Evolutionary conservation across 2,113 vertebrate species (phyloP), one percentile per base, ranked within the genome.

Genomic region (Scalopus aquaticus): DNA sequence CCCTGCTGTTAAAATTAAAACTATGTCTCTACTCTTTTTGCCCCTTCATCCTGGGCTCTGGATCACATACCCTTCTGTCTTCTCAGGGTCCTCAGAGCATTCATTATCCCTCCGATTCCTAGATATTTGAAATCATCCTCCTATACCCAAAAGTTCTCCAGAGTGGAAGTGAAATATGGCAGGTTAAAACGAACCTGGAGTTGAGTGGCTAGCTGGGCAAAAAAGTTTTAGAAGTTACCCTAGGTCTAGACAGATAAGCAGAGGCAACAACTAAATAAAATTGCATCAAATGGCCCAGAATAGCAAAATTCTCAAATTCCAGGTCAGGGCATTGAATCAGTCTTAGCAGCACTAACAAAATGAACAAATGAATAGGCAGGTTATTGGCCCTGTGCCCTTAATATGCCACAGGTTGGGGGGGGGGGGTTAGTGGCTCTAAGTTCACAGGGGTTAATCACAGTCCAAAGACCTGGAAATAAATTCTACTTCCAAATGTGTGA

Each of bases 21-120:
- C n/a, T 1, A 65, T 54, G 7, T 70, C 37, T 81, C 60, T 85
- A 44, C 2, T 73, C 17, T 74, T 92, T 56, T 82, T 26, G 77
- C 7, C 7, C 11, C 11, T 80, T 80, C 37, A 32, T 88, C 51
- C 42, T 77, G 19, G 32, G 64, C 28, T 85, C 32, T 84, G 6
- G 6, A 85, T 95, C 89, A 93, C 73, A 95, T 77, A 79, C 80
- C 13, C 30, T 78, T 49, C 20, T 49, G 96, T 85, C n/a, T 58
- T 89, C 30, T 73, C 19, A 60, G 32, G 22, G 9, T 37, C 12
- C 26, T 86, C 88, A 54, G 26, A 86, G 6, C 5, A 83, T 82
- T 79, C 17, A 44, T 62, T 87, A 46, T n/a, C 58, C 49, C 0
- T 84, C 44, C 88, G 16, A 83, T 58, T 88, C 13, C 30, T 74